Conservation (phyloP, 2,888 invertebrate species). For the Himalopsyche tibetana region DNA sequence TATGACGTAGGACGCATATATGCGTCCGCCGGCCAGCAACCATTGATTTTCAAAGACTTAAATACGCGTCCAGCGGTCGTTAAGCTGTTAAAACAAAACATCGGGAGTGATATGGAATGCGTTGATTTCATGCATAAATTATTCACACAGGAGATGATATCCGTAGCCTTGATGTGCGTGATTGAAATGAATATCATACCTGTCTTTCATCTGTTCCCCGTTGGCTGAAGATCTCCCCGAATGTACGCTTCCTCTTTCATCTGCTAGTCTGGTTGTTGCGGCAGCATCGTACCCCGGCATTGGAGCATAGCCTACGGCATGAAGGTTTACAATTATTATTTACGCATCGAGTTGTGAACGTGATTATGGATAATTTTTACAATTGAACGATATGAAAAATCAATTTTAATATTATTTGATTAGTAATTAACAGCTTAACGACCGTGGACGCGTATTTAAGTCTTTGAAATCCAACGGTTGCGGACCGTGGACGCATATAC, state of each 20-base stretch:
- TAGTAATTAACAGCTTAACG: no score
- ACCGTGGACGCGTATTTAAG: no score
- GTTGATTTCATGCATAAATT: constrained; percentile 22
- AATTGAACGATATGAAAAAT: no score
- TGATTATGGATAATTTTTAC: no score
- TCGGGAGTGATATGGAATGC: neutral
- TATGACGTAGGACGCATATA: no score
- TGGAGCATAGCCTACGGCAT: constrained; percentile 66
- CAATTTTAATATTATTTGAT: no score
- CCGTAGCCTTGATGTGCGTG: neutral
- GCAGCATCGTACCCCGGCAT: constrained; percentile 67
- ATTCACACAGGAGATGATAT: constrained; percentile 1
- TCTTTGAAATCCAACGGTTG: no score
- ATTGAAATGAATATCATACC: constrained; percentile 68
- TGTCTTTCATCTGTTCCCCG: constrained; percentile 81
- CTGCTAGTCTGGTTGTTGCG: constrained; percentile 71
- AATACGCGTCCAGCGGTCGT: no score
- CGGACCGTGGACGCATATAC: no score
- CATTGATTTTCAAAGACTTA: no score
- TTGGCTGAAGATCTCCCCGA: constrained; percentile 90
- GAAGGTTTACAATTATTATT: neutral
- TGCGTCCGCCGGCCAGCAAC: no score
- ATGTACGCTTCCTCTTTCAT: constrained; percentile 87
- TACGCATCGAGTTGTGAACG: no score
- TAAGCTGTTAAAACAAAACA: neutral